Conservation (phyloP, 2,113 vertebrate genomes). For the Prochilodus magdalenae region DNA sequence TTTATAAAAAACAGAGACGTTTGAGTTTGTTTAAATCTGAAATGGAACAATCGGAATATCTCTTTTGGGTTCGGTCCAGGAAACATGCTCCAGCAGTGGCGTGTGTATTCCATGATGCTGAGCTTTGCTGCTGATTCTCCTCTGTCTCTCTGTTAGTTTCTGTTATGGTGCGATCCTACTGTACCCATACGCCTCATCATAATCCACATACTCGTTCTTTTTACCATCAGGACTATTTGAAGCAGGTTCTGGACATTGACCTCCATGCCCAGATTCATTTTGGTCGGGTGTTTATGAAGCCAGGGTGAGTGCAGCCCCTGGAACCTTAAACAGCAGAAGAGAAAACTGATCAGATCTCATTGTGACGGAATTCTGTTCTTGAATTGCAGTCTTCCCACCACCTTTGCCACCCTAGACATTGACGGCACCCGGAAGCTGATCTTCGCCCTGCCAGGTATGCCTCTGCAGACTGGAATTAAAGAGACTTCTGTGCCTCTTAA, state of each 20-base stretch:
- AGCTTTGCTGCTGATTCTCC: too few relatives aligned
- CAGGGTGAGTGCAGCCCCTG: constrained; percentile 83
- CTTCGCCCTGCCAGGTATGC: constrained; percentile 96
- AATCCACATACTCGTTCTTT: not conserved
- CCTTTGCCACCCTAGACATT: constrained; percentile 96
- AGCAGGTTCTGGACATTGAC: constrained; percentile 99
- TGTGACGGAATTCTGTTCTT: not conserved
- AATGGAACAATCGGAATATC: too few relatives aligned
- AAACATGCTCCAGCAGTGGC: too few relatives aligned
- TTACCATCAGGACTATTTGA: constrained; percentile 92
- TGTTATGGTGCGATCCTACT: too few relatives aligned
- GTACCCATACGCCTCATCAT: too few relatives aligned
- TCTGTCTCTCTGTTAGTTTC: too few relatives aligned
- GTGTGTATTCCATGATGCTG: too few relatives aligned
- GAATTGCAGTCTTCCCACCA: constrained; percentile 89
- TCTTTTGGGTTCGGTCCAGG: too few relatives aligned
- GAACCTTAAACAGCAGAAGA: not conserved
- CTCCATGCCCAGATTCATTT: constrained; percentile 99
- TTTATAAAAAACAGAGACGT: too few relatives aligned
- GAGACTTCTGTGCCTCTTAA: not conserved
- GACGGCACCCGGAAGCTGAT: constrained; percentile 97
- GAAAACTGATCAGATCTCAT: not conserved
- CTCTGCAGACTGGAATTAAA: not conserved
- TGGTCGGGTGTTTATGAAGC: constrained; percentile 99
- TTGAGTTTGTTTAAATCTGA: too few relatives aligned